Evolutionary conservation across 2,797 vertebrate genomes (phyloP).

Genomic region (Champsocephalus esox): DNA sequence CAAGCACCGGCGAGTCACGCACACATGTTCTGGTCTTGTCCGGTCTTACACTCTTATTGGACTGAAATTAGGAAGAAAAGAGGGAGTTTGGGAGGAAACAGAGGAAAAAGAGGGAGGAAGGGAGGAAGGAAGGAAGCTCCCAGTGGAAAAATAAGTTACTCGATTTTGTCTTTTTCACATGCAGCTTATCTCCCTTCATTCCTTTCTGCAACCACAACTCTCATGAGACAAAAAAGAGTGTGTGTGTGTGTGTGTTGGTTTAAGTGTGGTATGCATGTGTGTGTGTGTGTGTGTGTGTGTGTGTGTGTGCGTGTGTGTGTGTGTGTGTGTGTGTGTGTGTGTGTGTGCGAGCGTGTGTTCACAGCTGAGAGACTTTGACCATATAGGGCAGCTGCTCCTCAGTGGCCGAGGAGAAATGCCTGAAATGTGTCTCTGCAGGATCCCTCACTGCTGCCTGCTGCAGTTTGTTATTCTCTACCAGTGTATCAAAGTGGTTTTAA

Average conservation of each 20-base stretch:
- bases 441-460: conserved; percentile 22
- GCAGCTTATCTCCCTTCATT: conserved; percentile 68
- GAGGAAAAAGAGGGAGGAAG: not conserved
- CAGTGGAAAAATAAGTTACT: conserved; percentile 33
- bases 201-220: conserved; percentile 59
- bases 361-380: conserved; percentile 79
- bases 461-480: conserved; percentile 1
- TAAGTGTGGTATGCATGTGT: not conserved
- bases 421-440: conserved; percentile 71
- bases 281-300: conserved; percentile 4
- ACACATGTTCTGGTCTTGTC: too few species aligned
- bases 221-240: conserved; percentile 48
- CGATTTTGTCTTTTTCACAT: conserved; percentile 41
- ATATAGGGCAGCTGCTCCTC: conserved; percentile 79
- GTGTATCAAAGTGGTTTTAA: not conserved
- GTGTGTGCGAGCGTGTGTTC: conserved; percentile 48
- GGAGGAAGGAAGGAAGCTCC: not conserved
- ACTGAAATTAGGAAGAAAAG: not conserved
- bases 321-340: conserved; percentile 14
- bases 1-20: too few species aligned
- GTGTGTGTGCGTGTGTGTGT: not conserved
- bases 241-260: conserved; percentile 14
- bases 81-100: not conserved
- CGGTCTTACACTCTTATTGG: too few species aligned
- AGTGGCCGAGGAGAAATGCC: conserved; percentile 69